phyloP scores from a whole-genome alignment of 2,797 vertebrate genomes.

The Falco novaeseelandiae region DNA sequence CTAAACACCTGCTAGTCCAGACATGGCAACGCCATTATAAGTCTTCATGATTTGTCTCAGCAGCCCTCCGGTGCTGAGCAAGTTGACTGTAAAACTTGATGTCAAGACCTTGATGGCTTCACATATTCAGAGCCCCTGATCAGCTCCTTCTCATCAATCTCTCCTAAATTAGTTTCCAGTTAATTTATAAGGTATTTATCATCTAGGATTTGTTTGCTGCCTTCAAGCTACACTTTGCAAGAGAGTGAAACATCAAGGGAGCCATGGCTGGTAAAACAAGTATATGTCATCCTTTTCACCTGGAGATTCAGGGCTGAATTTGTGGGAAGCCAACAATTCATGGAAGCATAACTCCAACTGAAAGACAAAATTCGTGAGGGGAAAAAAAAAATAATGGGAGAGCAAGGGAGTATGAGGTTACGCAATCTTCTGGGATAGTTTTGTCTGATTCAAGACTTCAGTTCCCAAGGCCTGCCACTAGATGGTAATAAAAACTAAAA shows the following conservation, averaged over 20 bases:
- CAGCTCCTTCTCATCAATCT: background rate
- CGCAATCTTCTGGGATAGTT: background rate
- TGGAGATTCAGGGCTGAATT: background rate
- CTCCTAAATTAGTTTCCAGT: background rate
- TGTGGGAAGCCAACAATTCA: background rate
- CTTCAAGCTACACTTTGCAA: background rate
- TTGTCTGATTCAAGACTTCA: background rate
- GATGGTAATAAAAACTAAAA: conserved; percentile 53
- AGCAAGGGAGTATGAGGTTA: background rate
- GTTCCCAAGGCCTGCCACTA: conserved; percentile 12
- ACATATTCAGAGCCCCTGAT: background rate
- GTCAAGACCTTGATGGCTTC: background rate
- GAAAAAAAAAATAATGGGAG: background rate
- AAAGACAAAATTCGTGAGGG: background rate
- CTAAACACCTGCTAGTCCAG: background rate
- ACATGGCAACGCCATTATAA: background rate
- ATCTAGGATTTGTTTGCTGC: background rate
- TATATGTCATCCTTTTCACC: background rate
- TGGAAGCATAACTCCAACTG: background rate
- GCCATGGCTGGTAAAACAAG: background rate
- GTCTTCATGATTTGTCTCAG: background rate
- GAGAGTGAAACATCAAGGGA: background rate
- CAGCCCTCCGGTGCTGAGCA: background rate
- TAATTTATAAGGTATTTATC: background rate
- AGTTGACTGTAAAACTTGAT: background rate